phyloP scores from a whole-genome alignment of 2,113 vertebrate genomes.

The Megaleporinus macrocephalus region DNA sequence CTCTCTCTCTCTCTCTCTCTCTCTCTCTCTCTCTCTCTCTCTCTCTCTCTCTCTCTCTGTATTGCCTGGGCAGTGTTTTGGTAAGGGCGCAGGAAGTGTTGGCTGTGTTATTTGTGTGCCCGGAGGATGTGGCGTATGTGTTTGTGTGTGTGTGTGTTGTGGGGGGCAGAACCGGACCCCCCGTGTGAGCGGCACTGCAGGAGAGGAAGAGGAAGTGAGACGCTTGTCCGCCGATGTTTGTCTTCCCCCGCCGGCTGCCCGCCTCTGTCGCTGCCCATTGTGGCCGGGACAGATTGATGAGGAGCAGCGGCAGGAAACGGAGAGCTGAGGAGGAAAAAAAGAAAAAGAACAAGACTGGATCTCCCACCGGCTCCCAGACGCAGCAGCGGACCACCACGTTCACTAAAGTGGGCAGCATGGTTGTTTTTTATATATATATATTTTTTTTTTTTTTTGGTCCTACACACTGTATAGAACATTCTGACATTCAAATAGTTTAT shows the following conservation, averaged over 20 bases:
- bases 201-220: slow-evolving; percentile 61
- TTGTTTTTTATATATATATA: too few species aligned
- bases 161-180: slow-evolving; percentile 26
- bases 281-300: slow-evolving; percentile 75
- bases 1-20: not conserved
- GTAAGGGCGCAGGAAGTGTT: slow-evolving; percentile 50
- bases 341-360: slow-evolving; percentile 28
- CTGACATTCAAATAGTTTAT: too few species aligned
- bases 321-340: slow-evolving; percentile 56
- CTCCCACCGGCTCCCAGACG: too few species aligned
- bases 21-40: slow-evolving; percentile 4
- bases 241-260: slow-evolving; percentile 64
- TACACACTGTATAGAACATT: too few species aligned
- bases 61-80: slow-evolving; percentile 25
- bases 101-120: slow-evolving; percentile 39
- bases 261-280: slow-evolving; percentile 73
- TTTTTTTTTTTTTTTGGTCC: too few species aligned
- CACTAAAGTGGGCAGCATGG: too few species aligned
- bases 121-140: slow-evolving; percentile 44
- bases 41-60: slow-evolving; percentile 13
- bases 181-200: slow-evolving; percentile 38
- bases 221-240: slow-evolving; percentile 68
- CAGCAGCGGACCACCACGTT: too few species aligned
- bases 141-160: slow-evolving; percentile 5
- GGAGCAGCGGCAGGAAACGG: slow-evolving; percentile 70